Evolutionary conservation across 2,797 vertebrate species (phyloP).

Genomic region (Pipistrellus pygmaeus): DNA sequence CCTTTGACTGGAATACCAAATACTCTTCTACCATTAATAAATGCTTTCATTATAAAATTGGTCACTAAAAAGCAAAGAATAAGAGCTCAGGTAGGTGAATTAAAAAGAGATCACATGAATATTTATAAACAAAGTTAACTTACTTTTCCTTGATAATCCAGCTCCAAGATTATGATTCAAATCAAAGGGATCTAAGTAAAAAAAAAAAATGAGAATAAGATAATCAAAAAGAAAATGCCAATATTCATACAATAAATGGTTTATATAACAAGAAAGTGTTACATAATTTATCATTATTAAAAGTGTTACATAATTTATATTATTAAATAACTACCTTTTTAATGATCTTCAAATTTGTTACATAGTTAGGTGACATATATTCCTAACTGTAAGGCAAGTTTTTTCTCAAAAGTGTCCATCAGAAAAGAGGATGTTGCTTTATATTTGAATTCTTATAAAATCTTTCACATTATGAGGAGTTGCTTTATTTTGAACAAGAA

Average conservation of each 20-base stretch:
- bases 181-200: conserved; percentile 95
- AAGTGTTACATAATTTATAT: background rate
- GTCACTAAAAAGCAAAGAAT: conserved; percentile 91
- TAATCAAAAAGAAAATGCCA: conserved; percentile 5
- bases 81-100: conserved; percentile 37
- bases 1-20: conserved; percentile 94
- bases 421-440: background rate
- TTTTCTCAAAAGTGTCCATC: background rate
- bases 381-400: background rate
- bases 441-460: conserved; percentile 44
- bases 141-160: conserved; percentile 97
- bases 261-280: background rate
- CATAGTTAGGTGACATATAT: background rate
- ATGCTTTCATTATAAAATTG: conserved; percentile 99
- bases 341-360: conserved; percentile 1
- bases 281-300: background rate
- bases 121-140: conserved; percentile 74
- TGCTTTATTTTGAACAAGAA: conserved; percentile 24
- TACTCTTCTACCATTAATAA: conserved; percentile 95
- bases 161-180: conserved; percentile 97
- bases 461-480: background rate
- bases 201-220: background rate
- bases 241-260: background rate
- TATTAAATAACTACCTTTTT: conserved; percentile 35
- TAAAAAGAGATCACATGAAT: conserved; percentile 11